A percentile compares a stretch with the other conserved stretches of the same genome.
Evolutionary conservation across 2,797 vertebrate genomes (phyloP).

Genomic region (Corythornis leucogaster): DNA sequence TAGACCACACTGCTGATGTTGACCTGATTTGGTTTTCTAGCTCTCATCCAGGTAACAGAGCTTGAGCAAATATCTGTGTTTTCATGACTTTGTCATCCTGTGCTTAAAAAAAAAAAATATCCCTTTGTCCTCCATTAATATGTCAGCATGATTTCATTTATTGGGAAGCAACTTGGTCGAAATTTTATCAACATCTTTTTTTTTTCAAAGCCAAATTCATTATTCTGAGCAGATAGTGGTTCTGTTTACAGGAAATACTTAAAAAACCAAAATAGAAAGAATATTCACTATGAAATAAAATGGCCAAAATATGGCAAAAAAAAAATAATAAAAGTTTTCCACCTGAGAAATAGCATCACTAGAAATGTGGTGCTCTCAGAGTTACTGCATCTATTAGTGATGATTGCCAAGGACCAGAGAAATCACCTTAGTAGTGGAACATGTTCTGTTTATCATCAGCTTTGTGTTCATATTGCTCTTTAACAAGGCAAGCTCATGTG

Average conservation of each 20-base stretch:
- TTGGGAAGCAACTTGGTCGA: not conserved
- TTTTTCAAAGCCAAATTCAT: not conserved
- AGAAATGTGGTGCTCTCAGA: not conserved
- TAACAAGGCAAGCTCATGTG: not conserved
- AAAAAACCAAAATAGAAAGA: not conserved
- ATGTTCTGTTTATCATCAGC: not conserved
- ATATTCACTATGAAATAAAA: not conserved
- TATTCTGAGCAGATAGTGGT: not conserved
- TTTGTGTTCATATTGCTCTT: not conserved
- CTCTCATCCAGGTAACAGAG: not conserved
- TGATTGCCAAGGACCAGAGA: not conserved
- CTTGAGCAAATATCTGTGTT: not conserved
- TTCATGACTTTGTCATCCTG: not conserved
- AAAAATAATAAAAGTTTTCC: not conserved
- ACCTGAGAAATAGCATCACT: not conserved
- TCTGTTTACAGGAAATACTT: not conserved
- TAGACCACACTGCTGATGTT: not conserved
- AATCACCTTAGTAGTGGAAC: not conserved
- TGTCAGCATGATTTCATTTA: not conserved
- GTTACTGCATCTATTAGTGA: not conserved
- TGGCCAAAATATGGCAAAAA: not conserved
- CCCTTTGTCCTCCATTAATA: not conserved
- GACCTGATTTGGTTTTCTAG: not conserved
- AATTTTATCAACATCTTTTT: conserved; percentile 3
- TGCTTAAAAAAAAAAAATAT: not conserved